Conservation (phyloP, 2,113 vertebrate species). For the Elachura formosa region DNA sequence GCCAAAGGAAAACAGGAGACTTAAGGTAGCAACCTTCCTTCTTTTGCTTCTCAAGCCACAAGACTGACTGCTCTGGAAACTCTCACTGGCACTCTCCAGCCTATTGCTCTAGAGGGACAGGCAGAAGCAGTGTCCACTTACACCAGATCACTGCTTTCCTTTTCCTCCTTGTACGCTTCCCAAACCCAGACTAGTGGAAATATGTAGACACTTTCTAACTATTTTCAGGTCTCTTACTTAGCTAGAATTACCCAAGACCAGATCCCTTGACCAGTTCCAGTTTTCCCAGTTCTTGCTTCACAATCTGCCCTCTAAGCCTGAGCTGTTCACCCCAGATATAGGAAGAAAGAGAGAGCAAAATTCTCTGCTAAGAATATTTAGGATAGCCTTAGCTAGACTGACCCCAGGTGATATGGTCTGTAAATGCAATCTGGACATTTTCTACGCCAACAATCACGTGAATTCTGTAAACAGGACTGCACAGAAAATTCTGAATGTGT, state of each 20-base stretch:
- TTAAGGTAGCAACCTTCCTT: not conserved
- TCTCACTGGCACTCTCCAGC: not conserved
- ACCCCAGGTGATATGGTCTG: not conserved
- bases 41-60: not conserved
- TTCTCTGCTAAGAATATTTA: not conserved
- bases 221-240: not conserved
- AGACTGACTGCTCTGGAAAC: not conserved
- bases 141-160: not conserved
- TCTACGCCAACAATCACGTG: not conserved
- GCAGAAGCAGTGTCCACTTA: not conserved
- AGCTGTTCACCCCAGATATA: not conserved
- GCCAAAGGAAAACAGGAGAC: not conserved
- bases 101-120: not conserved
- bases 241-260: not conserved
- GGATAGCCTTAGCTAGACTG: not conserved
- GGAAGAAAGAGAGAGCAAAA: not conserved
- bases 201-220: not conserved
- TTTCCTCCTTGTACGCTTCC: not conserved
- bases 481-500: not conserved
- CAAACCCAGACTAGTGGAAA: not conserved
- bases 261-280: not conserved
- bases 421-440: not conserved
- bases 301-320: not conserved
- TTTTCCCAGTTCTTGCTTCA: not conserved
- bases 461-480: not conserved